A percentile compares a stretch with the other conserved stretches of the same genome.
Conservation (phyloP, 2,888 invertebrate genomes). For the Blomia tropicalis region DNA sequence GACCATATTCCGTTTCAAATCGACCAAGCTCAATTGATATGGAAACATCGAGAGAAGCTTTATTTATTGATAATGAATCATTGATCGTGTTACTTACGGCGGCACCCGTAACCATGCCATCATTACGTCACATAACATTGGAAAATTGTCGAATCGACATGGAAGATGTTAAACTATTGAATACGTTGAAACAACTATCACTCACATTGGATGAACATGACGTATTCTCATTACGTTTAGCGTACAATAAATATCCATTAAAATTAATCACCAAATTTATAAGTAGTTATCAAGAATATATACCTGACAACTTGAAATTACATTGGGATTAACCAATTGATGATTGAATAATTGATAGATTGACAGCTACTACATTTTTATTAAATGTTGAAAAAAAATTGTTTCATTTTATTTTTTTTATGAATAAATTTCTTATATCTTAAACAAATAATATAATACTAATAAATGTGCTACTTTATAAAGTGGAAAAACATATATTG, state of each 20-base stretch:
- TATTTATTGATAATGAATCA: conserved; percentile 1
- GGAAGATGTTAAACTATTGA: background rate
- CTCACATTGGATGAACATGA: background rate
- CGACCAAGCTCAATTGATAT: background rate
- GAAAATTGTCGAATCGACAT: conserved; percentile 9
- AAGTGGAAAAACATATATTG: too few relatives aligned
- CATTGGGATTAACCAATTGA: background rate
- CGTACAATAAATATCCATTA: background rate
- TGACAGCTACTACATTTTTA: too few relatives aligned
- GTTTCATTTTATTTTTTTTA: background rate
- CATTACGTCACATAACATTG: background rate
- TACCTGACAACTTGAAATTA: background rate
- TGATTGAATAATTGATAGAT: background rate
- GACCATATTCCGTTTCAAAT: background rate
- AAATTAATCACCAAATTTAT: background rate
- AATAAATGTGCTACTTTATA: too few relatives aligned
- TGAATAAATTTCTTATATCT: background rate
- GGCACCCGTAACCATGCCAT: background rate
- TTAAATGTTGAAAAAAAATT: background rate
- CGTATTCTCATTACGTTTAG: background rate
- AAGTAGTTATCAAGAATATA: background rate
- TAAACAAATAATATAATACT: background rate
- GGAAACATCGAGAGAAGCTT: background rate
- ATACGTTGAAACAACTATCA: background rate
- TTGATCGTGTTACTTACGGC: background rate